Conservation (phyloP, 2,888 invertebrate species). For the Dicycla oo region DNA sequence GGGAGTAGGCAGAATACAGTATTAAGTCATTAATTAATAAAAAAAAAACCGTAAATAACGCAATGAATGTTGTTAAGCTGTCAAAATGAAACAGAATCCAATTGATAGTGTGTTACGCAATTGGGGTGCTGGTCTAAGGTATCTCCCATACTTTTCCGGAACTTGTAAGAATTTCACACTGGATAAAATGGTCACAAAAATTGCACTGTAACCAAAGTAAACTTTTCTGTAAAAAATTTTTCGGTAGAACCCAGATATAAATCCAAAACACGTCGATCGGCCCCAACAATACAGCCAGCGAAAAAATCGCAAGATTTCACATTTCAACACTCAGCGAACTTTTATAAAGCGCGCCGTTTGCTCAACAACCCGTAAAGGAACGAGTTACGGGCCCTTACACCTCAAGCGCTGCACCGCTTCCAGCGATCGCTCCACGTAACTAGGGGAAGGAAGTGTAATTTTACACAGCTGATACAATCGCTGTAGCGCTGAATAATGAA, state of each 20-base stretch:
- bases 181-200: neutral
- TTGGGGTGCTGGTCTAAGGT: too few species aligned
- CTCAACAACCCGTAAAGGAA: conserved; percentile 68
- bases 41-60: too few species aligned
- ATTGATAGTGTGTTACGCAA: too few species aligned
- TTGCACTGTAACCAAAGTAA: neutral
- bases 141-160: neutral
- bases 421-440: conserved; percentile 64
- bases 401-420: conserved; percentile 64
- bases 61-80: too few species aligned
- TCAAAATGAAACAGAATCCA: too few species aligned
- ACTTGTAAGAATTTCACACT: neutral
- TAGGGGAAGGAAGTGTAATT: conserved; percentile 77
- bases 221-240: too few species aligned
- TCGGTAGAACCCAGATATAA: conserved; percentile 1
- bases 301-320: conserved; percentile 62
- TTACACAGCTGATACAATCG: conserved; percentile 78
- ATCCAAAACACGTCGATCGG: conserved; percentile 15
- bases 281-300: conserved; percentile 22
- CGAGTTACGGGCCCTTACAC: conserved; percentile 69
- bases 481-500: conserved; percentile 76
- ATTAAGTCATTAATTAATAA: too few species aligned
- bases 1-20: too few species aligned
- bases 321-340: conserved; percentile 64
- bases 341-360: conserved; percentile 68